Base-by-base conservation (phyloP, 2,797 vertebrate genomes). In the Brotula barbata region DNA sequence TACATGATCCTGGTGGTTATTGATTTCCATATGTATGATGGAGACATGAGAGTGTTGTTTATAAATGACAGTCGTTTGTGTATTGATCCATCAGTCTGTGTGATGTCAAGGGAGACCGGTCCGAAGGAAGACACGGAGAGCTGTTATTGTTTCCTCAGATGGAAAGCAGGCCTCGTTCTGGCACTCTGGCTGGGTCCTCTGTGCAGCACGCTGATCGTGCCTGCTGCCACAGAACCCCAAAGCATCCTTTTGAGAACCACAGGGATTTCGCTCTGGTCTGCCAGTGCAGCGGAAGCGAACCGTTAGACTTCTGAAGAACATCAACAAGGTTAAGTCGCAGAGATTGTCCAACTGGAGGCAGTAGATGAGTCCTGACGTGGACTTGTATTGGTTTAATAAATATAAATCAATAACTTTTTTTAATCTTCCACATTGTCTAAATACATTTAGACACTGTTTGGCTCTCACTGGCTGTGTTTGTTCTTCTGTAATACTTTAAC, bases 131-230 rank as follows among this genome's bases (percentile, higher is more conserved):
- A 67, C 59, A 78, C 75, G 74, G 73, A 28, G 51, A 64, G 65
- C 54, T 64, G 61, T 83, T 85, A 64, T 77, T 80, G 63, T 68
- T 84, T 74, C 68, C 63, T 74, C 39, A 72, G 83, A 87, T 87
- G 77, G 68, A 83, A 86, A 76, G 72, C 84, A 88, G 86, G 64
- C 79, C 45, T 70, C 21, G 7, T 33, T 49, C 33, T 56, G 34
- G 33, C 58, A 56, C 60, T 66, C 19, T 45, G 62, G 55, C 48
- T 58, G 60, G 58, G 28, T 57, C 4, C 31, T 33, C 6, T 33
- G 31, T 33, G 50, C 57, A 73, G 21, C 37, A 65, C 54, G 14
- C 69, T 86, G 80, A 86, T 85, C 81, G 64, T 40, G 47, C 46
- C 51, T 74, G 73, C 81, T 80, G 82, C 68, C 51, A 65, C 60